Evolutionary conservation across 1,140 invertebrate genomes (phyloP).

Genomic region (Papilio xuthus): DNA sequence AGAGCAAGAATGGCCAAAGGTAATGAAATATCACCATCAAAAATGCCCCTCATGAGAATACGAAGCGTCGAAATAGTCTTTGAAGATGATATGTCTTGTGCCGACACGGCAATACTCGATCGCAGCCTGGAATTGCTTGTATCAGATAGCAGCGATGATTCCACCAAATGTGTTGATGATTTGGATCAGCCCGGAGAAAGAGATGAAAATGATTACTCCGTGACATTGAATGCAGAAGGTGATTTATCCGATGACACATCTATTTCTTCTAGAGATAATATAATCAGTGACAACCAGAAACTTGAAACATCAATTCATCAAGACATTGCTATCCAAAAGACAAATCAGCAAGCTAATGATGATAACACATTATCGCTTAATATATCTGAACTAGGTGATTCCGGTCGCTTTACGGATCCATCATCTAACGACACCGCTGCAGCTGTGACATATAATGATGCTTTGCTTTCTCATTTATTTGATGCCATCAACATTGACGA

Average conservation of each 20-base stretch:
- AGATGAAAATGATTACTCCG: slow-evolving; percentile 61
- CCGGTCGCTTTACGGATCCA: slow-evolving; percentile 71
- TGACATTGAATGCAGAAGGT: slow-evolving; percentile 70
- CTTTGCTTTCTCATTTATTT: slow-evolving; percentile 68
- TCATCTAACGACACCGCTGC: slow-evolving; percentile 64
- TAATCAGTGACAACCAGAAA: slow-evolving; percentile 24
- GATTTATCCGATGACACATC: slow-evolving; percentile 72
- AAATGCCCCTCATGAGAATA: slow-evolving; percentile 77
- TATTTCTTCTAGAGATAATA: slow-evolving; percentile 50
- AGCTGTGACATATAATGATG: slow-evolving; percentile 61
- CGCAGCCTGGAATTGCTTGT: slow-evolving; percentile 64
- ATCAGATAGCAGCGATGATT: slow-evolving; percentile 70
- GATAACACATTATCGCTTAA: slow-evolving; percentile 59
- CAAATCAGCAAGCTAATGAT: not conserved
- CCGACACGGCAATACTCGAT: slow-evolving; percentile 65
- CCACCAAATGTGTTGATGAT: slow-evolving; percentile 73
- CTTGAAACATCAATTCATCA: slow-evolving; percentile 13
- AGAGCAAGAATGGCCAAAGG: slow-evolving; percentile 65
- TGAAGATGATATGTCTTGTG: slow-evolving; percentile 76
- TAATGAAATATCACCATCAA: slow-evolving; percentile 70
- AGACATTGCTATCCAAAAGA: not conserved
- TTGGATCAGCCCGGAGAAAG: slow-evolving; percentile 61
- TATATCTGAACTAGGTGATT: slow-evolving; percentile 68
- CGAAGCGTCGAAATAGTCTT: slow-evolving; percentile 77
- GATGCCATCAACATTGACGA: slow-evolving; percentile 64